These are phyloP conservation scores for Enteromius paludinosus DNA, from an alignment of 2,797 vertebrate species.

Conservation along the genomic window DNA sequence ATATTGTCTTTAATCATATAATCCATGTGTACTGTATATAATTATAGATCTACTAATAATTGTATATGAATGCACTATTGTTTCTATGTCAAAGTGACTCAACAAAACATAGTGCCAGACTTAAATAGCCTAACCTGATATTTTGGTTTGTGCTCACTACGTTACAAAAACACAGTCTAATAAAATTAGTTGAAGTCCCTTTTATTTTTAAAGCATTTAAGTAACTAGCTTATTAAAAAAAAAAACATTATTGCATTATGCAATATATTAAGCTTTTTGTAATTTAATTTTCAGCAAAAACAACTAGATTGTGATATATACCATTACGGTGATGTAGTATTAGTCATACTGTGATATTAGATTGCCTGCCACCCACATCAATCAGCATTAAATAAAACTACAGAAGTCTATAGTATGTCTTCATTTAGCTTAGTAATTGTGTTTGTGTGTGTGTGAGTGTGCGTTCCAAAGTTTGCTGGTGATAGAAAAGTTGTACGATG, in stretches of 20 bases:
- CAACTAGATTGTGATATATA: slow-evolving; percentile 27
- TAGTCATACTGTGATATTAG: slow-evolving; percentile 12
- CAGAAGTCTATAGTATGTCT: background rate
- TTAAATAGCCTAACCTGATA: background rate
- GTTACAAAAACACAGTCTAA: background rate
- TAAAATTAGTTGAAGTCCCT: slow-evolving; percentile 3
- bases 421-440: slow-evolving; percentile 21
- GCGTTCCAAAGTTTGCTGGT: slow-evolving; percentile 19
- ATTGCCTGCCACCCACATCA: slow-evolving; percentile 3
- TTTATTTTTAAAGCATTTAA: slow-evolving; percentile 22
- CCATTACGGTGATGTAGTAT: slow-evolving; percentile 6
- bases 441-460: background rate
- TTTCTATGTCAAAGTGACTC: background rate
- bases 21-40: background rate
- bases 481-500: slow-evolving; percentile 22
- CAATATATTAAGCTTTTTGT: slow-evolving; percentile 5
- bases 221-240: slow-evolving; percentile 13
- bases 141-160: background rate
- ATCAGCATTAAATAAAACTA: slow-evolving; percentile 29
- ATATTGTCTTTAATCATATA: background rate
- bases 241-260: slow-evolving; percentile 8
- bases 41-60: background rate
- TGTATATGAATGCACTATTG: background rate
- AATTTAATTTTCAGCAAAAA: slow-evolving; percentile 29
- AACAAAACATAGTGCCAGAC: too few species aligned